Base-by-base conservation (phyloP, 53 echinoderm and acorn worm genomes). In the Echinarachnius parma region DNA sequence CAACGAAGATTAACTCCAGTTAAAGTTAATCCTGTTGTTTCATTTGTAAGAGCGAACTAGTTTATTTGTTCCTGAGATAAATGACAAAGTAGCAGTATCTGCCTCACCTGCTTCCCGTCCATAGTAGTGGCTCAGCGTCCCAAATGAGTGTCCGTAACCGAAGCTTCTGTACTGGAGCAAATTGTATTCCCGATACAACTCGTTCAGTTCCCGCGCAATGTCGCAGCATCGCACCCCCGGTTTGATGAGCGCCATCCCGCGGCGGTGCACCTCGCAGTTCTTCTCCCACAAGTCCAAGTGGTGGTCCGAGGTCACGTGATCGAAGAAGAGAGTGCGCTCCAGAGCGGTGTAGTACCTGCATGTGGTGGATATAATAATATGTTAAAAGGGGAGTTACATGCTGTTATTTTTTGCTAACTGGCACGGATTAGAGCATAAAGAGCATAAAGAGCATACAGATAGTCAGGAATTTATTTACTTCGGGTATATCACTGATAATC, bases 121-220 rank as follows among this genome's bases (percentile, higher is more conserved):
- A 52, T 81, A 93, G 57, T 86, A 93, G 16, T 89, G 86, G 22
- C 86, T 75, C 29, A 93, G 34, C 0, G 63, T 50, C 1, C 94
- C 94, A 64, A 93, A 90, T 1, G 94, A 89, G 36, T 93, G 94
- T 2, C 94, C 94, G 35, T 93, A 93, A 15, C 94, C 94, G 62
- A 93, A 93, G 52, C 83, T 86, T 2, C 94, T 80, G 48, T 86
- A 86, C 44, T 93, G 52, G 22, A 93, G 62, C 9, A 93, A 47
- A 31, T 86, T 59, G 42, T 84, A 60, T 34, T 82, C 53, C 28
- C 59, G 58, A 75, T 56, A 86, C 4, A 93, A 32, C 25, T 84
- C 86, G 55, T 93, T 93, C 34, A 93, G 53, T 52, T 90, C 89
- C 2, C 26, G 53, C 3, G 94, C 94, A 44, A 93, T 60, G 39